Evolutionary conservation across 2,888 invertebrate genomes (phyloP).

Genomic region (Monoplex corrugatus): DNA sequence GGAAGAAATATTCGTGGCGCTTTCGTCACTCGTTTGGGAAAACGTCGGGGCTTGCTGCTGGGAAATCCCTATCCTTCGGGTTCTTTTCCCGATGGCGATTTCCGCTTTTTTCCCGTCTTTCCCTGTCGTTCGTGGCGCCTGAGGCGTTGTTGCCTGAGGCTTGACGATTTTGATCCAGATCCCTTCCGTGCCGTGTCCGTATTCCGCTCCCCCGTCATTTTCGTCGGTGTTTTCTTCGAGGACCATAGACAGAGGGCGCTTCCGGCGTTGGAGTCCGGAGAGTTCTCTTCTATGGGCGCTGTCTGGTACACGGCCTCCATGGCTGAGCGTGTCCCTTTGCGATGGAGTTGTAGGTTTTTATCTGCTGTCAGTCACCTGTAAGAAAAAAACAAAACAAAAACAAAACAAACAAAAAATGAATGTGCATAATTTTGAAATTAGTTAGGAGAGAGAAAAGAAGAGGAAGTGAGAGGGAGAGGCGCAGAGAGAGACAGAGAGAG

Average conservation of each 20-base stretch:
- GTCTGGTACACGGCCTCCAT: conserved; percentile 16
- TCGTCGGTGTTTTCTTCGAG: conserved; percentile 47
- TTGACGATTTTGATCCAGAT: neutral
- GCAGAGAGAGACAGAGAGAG: neutral
- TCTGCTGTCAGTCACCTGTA: neutral
- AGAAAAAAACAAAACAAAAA: neutral
- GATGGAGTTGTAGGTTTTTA: neutral
- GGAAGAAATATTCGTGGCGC: no score
- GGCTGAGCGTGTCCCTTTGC: neutral
- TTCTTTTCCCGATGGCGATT: neutral
- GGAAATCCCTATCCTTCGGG: neutral
- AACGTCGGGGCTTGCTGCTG: neutral
- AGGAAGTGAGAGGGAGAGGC: neutral
- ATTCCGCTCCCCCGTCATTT: neutral
- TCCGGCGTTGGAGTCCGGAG: conserved; percentile 36
- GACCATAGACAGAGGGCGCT: conserved; percentile 55
- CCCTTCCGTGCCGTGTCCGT: neutral
- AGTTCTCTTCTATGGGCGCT: conserved; percentile 49
- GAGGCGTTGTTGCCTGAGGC: no score
- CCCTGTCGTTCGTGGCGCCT: no score
- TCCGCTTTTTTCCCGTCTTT: neutral
- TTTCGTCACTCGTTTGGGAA: no score
- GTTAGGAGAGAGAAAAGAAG: neutral
- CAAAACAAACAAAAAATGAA: neutral
- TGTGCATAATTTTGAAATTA: neutral